Base-by-base conservation (phyloP, 2,888 invertebrate genomes). In the Spisula solida region DNA sequence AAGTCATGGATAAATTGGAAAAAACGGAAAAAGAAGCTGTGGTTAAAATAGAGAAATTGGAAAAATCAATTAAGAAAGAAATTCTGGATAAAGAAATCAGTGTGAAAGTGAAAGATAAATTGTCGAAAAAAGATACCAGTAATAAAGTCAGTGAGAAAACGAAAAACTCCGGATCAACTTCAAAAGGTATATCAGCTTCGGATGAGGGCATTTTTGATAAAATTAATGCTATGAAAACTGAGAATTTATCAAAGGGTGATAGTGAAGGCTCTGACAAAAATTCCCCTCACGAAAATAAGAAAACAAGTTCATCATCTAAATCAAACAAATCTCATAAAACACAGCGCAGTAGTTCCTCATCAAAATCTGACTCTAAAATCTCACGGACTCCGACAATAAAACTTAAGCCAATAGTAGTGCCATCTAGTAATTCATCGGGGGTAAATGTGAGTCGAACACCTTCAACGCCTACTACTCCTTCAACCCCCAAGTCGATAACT, bases 401-500 rank as follows among this genome's bases (percentile, higher is more conserved):
- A 86, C 91, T 96, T 47, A 96, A 96, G 92, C 98, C 98, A 60
- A 98, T 98, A 0, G 97, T 98, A 0, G 97, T 98, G 95, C 98
- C 98, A 97, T 97, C 94, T 6, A 81, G 87, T 41, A 79, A 56
- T 78, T 87, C 82, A 31, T 87, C 82, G 8, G 85, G 86, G 34
- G 83, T 92, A 56, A 91, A 83, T 79, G 87, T 91, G 12, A 79
- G 90, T 31, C 81, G 89, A 70, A 85, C 88, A 31, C 78, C 88
- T 14, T 86, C 92, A 34, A 88, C 85, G 25, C 86, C 92, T 4
- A 81, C 86, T 20, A 91, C 91, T n/a, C 88, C 91, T 31, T 79
- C 91, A 25, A 92, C 89, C 8, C 89, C 90, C n/a, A 93, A 93
- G 84, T 86, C 91, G 81, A 87, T 92, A 70, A 75, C 90, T 70